Base-by-base conservation (phyloP, 2,113 vertebrate species). In the Suncus etruscus region DNA sequence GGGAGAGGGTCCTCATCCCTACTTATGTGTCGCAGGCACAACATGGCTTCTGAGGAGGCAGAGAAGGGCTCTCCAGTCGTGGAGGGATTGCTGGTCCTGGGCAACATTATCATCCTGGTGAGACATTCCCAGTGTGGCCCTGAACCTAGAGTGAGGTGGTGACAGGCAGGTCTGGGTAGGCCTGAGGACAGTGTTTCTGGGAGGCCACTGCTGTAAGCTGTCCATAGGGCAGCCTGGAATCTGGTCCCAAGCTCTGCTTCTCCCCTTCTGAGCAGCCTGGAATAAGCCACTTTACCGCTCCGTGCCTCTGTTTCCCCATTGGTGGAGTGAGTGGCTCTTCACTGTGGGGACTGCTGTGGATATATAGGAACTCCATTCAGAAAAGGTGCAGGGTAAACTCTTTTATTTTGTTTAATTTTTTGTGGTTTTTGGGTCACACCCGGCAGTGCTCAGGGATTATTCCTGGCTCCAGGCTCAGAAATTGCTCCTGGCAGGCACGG, bases 101-200 rank as follows among this genome's bases (percentile, higher is more conserved):
- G 96, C 65, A 97, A 97, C 87, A 72, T 97, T 72, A 47, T 97
- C 11, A 97, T 97, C 91, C 81, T 97, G 97, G 97, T 97, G 89
- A 97, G 97, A 78, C 31, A 7, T 11, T 0, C 47, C 72, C 50
- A 1, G 15, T 0, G 29, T 65, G 24, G 65, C 11, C 11, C 65
- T 58, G 50, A 63, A 39, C 54, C 54, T 22, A 0, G 0, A 29
- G 1, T 18, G 7, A 6, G 78, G 1, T 1, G 15, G 8, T 47
- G 61, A 65, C 27, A 51, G 24, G 18, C 22, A 76, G 48, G n/a
- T 72, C 8, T 66, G 70, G 29, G 69, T 20, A 27, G 54, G 18
- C 9, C 54, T 16, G 48, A 58, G 87, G 63, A 15, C 25, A 0
- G 1, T 32, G 11, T 1, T 0, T 58, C 54, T 20, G 16, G 54